Base-by-base conservation (phyloP, 2,113 vertebrate genomes). In the Haemorhous mexicanus region DNA sequence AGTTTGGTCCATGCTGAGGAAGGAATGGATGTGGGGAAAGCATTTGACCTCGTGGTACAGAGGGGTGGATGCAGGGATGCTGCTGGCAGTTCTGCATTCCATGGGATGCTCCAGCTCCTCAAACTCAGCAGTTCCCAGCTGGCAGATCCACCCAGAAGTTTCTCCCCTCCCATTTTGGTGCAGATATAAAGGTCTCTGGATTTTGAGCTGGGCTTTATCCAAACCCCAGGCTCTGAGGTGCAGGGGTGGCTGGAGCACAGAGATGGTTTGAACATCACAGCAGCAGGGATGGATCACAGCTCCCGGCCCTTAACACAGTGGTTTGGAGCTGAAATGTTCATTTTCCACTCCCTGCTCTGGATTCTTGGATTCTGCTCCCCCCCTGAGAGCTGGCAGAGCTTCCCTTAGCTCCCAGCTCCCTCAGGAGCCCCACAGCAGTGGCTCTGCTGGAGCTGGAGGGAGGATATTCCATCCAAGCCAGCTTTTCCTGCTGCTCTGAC, bases 31-130 rank as follows among this genome's bases (percentile, higher is more conserved):
- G 2, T 3, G 4, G 27, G 28, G 13, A 2, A 2, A 44, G 66
- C 18, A 4, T 39, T 13, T 11, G 32, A 8, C 7, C 11, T 2
- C 0, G 0, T 9, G 16, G 20, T 3, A 1, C 1, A 5, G 30
- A 1, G 0, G 3, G 28, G 68, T 6, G 41, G 64, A 3, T 9
- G 55, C 52, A 22, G 85, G 41, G 37, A 32, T 18, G 62, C 61
- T 78, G 66, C 78, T 66, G 41, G 41, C 41, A 41, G 6, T 41
- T 41, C 41, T 41, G 68, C 61, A 22, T 5, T 32, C 30, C 11
- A 1, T 0, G 6, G 46, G 69, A 70, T 53, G n/a, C 32, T 63
- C 68, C 14, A 9, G 5, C 33, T 30, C 12, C 41, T 59, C 28
- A 10, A 56, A 18, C 55, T 81, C 63, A 28, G 81, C 32, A 10